phyloP scores from a whole-genome alignment of 2,113 vertebrate species.

The Lamprologus callipterus region DNA sequence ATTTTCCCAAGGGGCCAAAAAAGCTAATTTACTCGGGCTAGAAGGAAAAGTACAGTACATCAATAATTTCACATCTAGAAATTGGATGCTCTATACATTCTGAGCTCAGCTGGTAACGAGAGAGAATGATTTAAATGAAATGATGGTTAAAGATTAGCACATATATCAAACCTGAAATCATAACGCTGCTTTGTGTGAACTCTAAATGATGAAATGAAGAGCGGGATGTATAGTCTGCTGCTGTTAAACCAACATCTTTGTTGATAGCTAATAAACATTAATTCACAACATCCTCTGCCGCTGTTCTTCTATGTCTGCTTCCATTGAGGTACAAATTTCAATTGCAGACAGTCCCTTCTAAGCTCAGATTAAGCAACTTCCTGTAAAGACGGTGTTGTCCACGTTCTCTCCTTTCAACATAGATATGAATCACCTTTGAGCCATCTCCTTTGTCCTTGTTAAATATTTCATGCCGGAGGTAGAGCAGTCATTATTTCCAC shows the following conservation, averaged over 20 bases:
- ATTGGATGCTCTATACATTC: conserved; percentile 14
- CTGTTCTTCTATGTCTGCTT: background rate
- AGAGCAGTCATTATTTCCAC: conserved; percentile 71
- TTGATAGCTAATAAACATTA: conserved; percentile 6
- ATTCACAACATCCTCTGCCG: background rate
- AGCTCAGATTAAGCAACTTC: conserved; percentile 34
- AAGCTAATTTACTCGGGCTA: conserved; percentile 49
- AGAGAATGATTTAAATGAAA: conserved; percentile 13
- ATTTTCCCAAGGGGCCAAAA: conserved; percentile 29
- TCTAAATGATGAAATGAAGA: background rate
- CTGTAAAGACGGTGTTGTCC: conserved; percentile 20
- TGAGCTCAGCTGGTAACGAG: background rate
- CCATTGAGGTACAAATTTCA: conserved; percentile 16
- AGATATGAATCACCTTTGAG: conserved; percentile 62
- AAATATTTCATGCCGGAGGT: conserved; percentile 72
- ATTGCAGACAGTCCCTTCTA: background rate
- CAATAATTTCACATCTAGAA: conserved; percentile 50
- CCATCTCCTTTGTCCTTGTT: conserved; percentile 69
- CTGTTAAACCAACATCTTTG: background rate
- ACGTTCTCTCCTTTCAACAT: conserved; percentile 48
- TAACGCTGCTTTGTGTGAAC: background rate
- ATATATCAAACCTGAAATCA: background rate
- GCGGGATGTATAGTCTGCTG: background rate
- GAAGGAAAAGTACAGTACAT: conserved; percentile 38
- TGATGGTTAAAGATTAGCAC: background rate